Evolutionary conservation across 2,113 vertebrate species (phyloP).

Genomic region (Puntigrus tetrazona): DNA sequence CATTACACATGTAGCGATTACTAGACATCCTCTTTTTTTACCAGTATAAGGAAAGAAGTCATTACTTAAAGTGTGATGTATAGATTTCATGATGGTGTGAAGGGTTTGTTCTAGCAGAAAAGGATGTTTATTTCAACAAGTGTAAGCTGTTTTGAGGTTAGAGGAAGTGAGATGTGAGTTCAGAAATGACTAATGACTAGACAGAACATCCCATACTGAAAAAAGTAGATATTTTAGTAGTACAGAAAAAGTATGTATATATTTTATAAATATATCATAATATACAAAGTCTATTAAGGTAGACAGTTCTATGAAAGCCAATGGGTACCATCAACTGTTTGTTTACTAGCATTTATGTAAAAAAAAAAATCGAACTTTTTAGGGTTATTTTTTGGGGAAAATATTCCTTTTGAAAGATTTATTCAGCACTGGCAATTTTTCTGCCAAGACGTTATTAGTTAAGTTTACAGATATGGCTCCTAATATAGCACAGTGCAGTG

Average conservation of each 20-base stretch:
- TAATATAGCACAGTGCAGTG: background rate
- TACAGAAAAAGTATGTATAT: background rate
- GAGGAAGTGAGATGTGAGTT: conserved; percentile 20
- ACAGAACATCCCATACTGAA: background rate
- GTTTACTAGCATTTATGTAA: no score
- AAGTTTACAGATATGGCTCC: background rate
- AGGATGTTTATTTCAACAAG: background rate
- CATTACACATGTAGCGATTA: background rate
- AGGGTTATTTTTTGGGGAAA: no score
- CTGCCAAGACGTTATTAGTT: background rate
- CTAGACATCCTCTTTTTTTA: background rate
- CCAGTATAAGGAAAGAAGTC: background rate
- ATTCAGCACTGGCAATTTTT: background rate
- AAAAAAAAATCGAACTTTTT: no score
- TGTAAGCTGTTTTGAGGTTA: background rate
- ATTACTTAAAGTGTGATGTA: background rate
- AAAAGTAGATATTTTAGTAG: background rate
- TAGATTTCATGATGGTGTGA: background rate
- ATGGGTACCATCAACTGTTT: no score
- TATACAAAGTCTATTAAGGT: no score
- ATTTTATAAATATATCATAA: background rate
- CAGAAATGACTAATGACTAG: conserved; percentile 45
- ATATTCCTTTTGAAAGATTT: no score
- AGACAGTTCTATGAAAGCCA: no score
- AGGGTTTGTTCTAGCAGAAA: background rate